Conservation (phyloP, 2,888 invertebrate genomes). For the Hirtodrosophila histrioides region DNA sequence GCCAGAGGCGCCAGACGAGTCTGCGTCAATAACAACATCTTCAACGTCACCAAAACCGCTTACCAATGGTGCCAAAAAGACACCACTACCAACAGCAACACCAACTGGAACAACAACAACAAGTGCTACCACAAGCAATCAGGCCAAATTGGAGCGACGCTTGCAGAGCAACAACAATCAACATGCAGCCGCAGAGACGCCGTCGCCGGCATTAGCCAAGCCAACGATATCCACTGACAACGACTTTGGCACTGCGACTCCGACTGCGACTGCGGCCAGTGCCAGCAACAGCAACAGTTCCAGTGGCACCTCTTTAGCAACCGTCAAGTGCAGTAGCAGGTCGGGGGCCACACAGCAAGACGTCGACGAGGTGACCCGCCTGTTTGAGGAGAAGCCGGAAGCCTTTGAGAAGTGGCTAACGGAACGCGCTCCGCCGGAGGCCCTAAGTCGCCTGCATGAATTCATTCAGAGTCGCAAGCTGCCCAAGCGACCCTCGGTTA, state of each 20-base stretch:
- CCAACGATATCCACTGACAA: slow-evolving; percentile 32
- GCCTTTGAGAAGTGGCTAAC: slow-evolving; percentile 91
- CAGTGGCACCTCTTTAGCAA: slow-evolving; percentile 8
- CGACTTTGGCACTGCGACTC: slow-evolving; percentile 23
- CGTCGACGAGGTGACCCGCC: slow-evolving; percentile 83
- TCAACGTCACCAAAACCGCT: slow-evolving; percentile 51
- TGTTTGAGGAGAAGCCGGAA: slow-evolving; percentile 88
- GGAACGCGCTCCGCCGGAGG: slow-evolving; percentile 89
- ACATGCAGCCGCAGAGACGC: slow-evolving; percentile 35
- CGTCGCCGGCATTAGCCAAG: slow-evolving; percentile 28
- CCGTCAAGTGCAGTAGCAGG: slow-evolving; percentile 36
- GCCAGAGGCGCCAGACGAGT: slow-evolving; percentile 45
- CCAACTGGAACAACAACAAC: slow-evolving; percentile 20
- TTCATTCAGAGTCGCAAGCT: slow-evolving; percentile 85
- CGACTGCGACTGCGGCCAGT: not conserved
- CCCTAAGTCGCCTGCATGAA: slow-evolving; percentile 87
- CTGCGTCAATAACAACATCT: slow-evolving; percentile 30
- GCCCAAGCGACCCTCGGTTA: slow-evolving; percentile 89
- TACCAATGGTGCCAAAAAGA: slow-evolving; percentile 72
- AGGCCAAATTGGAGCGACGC: slow-evolving; percentile 57
- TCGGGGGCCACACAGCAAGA: slow-evolving; percentile 74
- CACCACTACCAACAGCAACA: slow-evolving; percentile 17
- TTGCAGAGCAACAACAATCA: slow-evolving; percentile 67
- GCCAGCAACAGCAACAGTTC: slow-evolving; percentile 5
- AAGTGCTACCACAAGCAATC: slow-evolving; percentile 49